A percentile compares a stretch with the other conserved stretches of the same genome.
Conservation (phyloP, 2,113 vertebrate genomes). For the Cyprinodon brontotheroides region DNA sequence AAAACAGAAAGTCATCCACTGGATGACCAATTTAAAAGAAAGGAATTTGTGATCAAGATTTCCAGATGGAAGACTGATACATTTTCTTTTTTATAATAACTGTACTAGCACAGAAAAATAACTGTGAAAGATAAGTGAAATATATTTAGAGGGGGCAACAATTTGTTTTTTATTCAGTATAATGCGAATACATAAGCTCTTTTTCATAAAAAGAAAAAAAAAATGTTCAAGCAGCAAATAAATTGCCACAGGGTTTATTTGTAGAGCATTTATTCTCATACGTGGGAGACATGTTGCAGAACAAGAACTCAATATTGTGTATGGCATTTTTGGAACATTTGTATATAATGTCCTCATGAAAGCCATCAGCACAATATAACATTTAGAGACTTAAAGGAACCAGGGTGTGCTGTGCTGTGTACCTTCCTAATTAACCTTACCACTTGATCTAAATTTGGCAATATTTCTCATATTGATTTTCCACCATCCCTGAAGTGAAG, state of each 20-base stretch:
- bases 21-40: conserved; percentile 61
- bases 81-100: not conserved
- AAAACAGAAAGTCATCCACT: conserved; percentile 74
- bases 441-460: conserved; percentile 92
- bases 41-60: conserved; percentile 4
- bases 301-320: conserved; percentile 1
- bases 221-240: not conserved
- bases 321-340: conserved; percentile 14
- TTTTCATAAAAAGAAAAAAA: conserved; percentile 3
- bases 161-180: conserved; percentile 25
- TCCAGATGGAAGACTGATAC: conserved; percentile 16
- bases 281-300: not conserved
- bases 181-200: conserved; percentile 18
- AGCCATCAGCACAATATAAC: conserved; percentile 18
- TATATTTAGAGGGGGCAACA: not conserved
- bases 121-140: not conserved
- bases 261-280: not conserved
- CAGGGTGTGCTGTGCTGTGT: conserved; percentile 65
- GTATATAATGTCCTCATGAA: not conserved
- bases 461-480: conserved; percentile 97
- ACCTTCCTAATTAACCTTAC: conserved; percentile 88
- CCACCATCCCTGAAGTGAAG: conserved; percentile 87
- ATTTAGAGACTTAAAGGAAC: conserved; percentile 31
- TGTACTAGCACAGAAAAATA: not conserved
- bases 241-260: not conserved